Base-by-base conservation (phyloP, 2,113 vertebrate species). In the Madoqua kirkii region DNA sequence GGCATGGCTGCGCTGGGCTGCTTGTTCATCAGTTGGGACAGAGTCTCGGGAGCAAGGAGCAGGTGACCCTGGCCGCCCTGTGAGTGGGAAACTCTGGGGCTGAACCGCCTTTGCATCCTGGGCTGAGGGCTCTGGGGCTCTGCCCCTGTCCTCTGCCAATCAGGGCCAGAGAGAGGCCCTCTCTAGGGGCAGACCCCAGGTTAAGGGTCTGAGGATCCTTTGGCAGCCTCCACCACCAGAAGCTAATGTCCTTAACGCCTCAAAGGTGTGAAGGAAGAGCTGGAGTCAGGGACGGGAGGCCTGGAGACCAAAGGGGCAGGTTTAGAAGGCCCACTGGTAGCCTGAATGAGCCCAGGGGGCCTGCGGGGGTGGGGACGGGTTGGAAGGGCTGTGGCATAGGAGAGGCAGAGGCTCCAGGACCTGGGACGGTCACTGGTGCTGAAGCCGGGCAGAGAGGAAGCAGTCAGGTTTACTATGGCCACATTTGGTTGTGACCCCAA, bases 231-330 rank as follows among this genome's bases (percentile, higher is more conserved):
- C 23, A 90, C 84, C 79, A 43, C 96, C 48, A 62, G 82, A 95
- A 96, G 81, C 64, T 82, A 67, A 11, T 87, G 92, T 91, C 91
- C 88, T 92, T 62, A 89, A 93, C 5, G 62, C 93, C 87, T 96
- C 95, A 89, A 94, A 98, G 97, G 97, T 98, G 98, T 97, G 96
- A 98, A 97, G 54, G 96, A 62, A 88, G 67, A 57, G n/a, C 89
- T 90, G 62, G 64, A 85, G 81, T 60, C 84, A 50, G 89, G 71
- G 29, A 79, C 5, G 0, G 2, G 55, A 89, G 97, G 96, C 97
- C 95, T 96, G 64, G 60, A 89, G n/a, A 54, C 71, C 78, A 5
- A 52, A 92, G 89, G 81, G 76, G 62, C 93, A 54, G 81, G 15
- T 59, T 71, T 29, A 10, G 33, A 29, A 87, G 71, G 83, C 36